A percentile compares a stretch with the other conserved stretches of the same genome.
These are phyloP conservation scores for Mactra quadrangularis DNA, from an alignment of 1,140 invertebrate genomes.

Conservation along the genomic window DNA sequence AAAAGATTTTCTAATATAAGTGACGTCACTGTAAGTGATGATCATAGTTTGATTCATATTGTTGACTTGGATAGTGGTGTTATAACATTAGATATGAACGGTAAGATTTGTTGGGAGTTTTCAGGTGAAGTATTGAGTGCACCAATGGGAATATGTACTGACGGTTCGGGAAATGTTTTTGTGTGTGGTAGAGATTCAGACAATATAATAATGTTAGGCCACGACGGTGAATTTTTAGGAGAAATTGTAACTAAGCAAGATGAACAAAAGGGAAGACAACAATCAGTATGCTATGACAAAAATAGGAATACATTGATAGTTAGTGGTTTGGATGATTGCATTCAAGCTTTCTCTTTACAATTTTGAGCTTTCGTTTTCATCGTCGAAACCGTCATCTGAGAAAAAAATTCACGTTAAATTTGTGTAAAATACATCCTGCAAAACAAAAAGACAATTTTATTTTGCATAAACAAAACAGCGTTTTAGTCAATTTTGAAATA, in stretches of 20 bases:
- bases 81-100: background rate
- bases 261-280: background rate
- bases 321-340: no score
- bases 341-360: no score
- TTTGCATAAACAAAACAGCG: no score
- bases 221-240: background rate
- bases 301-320: no score
- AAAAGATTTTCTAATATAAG: constrained; percentile 3
- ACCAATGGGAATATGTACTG: constrained; percentile 1
- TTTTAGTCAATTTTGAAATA: no score
- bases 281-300: background rate
- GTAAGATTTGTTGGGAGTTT: background rate
- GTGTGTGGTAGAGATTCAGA: background rate
- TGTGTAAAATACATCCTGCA: no score
- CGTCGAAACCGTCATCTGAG: no score
- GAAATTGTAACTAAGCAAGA: background rate
- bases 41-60: background rate
- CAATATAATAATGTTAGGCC: background rate
- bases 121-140: background rate
- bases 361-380: no score
- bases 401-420: no score
- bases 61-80: background rate
- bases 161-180: background rate
- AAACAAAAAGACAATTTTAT: no score
- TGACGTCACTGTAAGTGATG: background rate